Base-by-base conservation (phyloP, 2,113 vertebrate species). In the Urocolius indicus region DNA sequence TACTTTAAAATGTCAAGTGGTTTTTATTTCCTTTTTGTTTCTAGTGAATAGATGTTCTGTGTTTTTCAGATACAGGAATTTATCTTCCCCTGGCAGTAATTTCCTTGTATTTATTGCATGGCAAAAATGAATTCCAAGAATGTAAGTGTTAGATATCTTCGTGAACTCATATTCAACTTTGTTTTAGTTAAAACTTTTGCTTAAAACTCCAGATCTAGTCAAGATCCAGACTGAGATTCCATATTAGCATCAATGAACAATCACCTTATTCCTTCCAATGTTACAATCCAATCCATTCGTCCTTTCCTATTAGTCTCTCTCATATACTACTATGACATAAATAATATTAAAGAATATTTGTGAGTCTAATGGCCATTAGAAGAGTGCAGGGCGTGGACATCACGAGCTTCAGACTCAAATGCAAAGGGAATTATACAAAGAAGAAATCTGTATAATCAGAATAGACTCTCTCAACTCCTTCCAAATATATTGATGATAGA, bases 391-490 rank as follows among this genome's bases (percentile, higher is more conserved):
- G 87, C 43, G 63, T 77, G 91, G 87, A 83, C 59, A 83, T 8
- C 46, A 55, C 24, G 14, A 89, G 61, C 51, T 84, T 87, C 46
- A 93, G 34, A 83, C 46, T 34, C 16, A 14, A 89, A 23, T 43
- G 36, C 58, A 92, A 89, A 90, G 38, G 75, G 61, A 88, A 82
- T 93, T 91, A 88, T 67, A 88, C 72, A 59, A 58, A 51, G 57
- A 55, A 94, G 83, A 90, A 90, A 90, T 63, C 83, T 63, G 19
- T 80, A 80, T 32, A 74, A 67, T 74, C 80, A 92, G 59, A 87
- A 94, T 16, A 76, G 48, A 66, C 38, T 93, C 51, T 95, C 82
- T 95, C 72, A 91, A 55, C 72, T 91, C 26, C 52, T 94, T 95
- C 85, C 93, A 93, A 93, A 91, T 43, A 6, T n/a, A 82, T 67